phyloP scores from a whole-genome alignment of 2,113 vertebrate species.

The Oplegnathus fasciatus region DNA sequence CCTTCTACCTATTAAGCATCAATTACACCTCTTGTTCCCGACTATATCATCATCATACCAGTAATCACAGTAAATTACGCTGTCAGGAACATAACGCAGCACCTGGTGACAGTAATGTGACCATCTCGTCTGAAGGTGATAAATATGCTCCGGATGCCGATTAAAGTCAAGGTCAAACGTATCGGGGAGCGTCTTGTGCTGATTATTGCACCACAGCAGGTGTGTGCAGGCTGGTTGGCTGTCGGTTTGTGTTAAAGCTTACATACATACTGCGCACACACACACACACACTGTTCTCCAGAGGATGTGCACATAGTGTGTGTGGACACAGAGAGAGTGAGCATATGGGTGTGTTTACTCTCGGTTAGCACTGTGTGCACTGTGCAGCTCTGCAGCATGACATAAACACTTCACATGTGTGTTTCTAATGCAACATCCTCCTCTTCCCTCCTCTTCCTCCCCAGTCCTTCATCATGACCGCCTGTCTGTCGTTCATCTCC shows the following conservation, averaged over 20 bases:
- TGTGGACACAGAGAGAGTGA: slow-evolving; percentile 11
- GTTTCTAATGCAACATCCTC: slow-evolving; percentile 28
- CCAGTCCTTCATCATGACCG: background rate
- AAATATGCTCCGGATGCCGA: slow-evolving; percentile 9
- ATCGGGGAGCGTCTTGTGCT: slow-evolving; percentile 16
- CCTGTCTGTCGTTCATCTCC: background rate
- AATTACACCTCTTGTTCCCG: slow-evolving; percentile 18
- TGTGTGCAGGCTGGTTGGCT: slow-evolving; percentile 28
- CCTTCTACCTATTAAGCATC: slow-evolving; percentile 1
- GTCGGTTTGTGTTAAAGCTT: slow-evolving; percentile 34
- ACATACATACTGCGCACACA: slow-evolving; percentile 22
- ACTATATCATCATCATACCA: background rate
- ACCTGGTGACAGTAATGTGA: slow-evolving; percentile 7
- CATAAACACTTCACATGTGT: slow-evolving; percentile 52
- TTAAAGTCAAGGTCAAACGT: slow-evolving; percentile 72
- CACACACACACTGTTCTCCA: background rate
- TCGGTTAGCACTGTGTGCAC: slow-evolving; percentile 18
- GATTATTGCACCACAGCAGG: slow-evolving; percentile 42
- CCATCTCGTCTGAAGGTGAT: slow-evolving; percentile 12
- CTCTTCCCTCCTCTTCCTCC: background rate
- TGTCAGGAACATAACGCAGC: background rate
- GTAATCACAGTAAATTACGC: slow-evolving; percentile 12
- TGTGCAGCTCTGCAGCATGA: slow-evolving; percentile 59
- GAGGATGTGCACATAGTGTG: background rate
- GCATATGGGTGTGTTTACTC: slow-evolving; percentile 60